Conservation (phyloP, 2,888 invertebrate genomes). For the Petrolisthes manimaculis region DNA sequence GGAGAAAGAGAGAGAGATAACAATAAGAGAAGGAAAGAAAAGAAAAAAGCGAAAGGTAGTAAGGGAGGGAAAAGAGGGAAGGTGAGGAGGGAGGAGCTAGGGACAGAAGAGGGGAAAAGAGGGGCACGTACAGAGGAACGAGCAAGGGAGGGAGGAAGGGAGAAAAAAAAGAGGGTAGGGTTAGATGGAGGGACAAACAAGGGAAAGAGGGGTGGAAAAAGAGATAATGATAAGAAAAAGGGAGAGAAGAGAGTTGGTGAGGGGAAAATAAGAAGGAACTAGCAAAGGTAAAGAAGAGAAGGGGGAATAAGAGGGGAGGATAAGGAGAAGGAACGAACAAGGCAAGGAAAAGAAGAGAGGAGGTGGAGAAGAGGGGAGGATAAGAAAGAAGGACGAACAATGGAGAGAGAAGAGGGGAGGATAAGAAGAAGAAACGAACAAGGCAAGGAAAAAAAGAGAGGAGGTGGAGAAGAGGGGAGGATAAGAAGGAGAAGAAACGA, state of each 20-base stretch:
- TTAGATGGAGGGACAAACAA: not conserved
- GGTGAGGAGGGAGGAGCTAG: not conserved
- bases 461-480: too few relatives aligned
- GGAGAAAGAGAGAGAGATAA: not conserved
- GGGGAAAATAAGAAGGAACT: not conserved
- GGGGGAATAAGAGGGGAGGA: not conserved
- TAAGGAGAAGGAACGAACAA: not conserved
- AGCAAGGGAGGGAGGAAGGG: not conserved
- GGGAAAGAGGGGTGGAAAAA: not conserved
- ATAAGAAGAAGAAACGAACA: not conserved
- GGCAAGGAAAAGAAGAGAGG: not conserved
- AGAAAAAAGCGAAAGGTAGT: not conserved
- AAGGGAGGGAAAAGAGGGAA: not conserved
- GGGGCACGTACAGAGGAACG: not conserved
- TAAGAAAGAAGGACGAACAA: not conserved
- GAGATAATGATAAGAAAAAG: not conserved
- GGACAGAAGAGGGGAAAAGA: not conserved
- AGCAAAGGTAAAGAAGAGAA: not conserved
- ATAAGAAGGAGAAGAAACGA: not conserved
- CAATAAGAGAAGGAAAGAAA: not conserved
- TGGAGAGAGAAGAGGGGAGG: not conserved
- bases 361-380: not conserved
- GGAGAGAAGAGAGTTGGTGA: not conserved
- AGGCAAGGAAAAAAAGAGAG: not conserved
- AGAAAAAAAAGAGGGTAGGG: not conserved